These are phyloP conservation scores for Malurus splendens DNA, from an alignment of 2,797 vertebrate species.

Conservation along the genomic window DNA sequence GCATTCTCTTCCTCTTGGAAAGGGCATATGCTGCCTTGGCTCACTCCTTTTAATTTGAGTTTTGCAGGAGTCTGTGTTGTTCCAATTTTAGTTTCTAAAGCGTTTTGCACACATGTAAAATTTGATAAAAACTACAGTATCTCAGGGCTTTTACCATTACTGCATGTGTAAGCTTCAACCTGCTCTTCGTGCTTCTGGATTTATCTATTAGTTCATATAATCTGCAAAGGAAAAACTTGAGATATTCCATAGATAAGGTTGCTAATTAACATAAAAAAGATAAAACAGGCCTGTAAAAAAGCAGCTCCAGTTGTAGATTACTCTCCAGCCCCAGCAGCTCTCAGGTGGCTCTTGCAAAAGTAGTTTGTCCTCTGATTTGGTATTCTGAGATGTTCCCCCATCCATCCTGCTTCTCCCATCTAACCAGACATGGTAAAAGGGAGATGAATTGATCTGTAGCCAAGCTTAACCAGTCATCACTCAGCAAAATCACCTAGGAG, in stretches of 20 bases:
- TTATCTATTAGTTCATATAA: neutral
- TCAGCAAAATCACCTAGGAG: neutral
- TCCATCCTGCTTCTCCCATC: neutral
- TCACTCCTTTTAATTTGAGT: constrained; percentile 59
- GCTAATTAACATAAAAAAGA: constrained; percentile 8
- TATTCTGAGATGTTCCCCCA: neutral
- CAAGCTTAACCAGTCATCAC: neutral
- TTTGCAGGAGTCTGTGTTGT: constrained; percentile 44
- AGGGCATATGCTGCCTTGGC: constrained; percentile 58
- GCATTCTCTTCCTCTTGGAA: constrained; percentile 57
- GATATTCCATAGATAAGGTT: neutral
- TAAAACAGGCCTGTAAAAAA: neutral
- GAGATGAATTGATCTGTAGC: constrained; percentile 14
- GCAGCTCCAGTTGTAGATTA: neutral
- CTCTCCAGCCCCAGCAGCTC: neutral
- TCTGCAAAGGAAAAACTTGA: neutral
- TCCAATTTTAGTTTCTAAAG: constrained; percentile 53
- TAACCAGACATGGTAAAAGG: neutral
- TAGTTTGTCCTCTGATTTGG: neutral
- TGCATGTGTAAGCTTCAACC: neutral
- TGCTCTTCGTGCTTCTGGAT: neutral
- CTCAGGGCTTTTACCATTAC: neutral
- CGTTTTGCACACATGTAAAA: neutral
- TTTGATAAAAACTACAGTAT: constrained; percentile 4
- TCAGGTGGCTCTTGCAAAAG: neutral